Conservation (phyloP, 2,797 vertebrate genomes). For the Corythornis leucogaster region DNA sequence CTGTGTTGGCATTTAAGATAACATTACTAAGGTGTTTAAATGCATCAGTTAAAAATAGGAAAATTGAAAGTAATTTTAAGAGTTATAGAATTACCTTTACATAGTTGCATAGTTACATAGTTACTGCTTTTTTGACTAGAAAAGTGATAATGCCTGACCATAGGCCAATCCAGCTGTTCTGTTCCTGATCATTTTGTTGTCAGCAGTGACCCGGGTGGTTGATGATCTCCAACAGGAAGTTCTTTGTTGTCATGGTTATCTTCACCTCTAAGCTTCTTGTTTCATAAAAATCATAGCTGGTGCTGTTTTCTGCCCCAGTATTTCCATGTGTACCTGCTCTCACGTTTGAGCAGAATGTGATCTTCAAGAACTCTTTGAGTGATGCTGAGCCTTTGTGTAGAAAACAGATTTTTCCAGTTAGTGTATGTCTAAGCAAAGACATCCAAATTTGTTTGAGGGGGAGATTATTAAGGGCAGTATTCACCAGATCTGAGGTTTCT, state of each 20-base stretch:
- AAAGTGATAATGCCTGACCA: not conserved
- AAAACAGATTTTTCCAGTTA: not conserved
- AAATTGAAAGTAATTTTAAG: not conserved
- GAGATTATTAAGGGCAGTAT: not conserved
- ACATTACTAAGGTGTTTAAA: not conserved
- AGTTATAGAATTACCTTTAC: not conserved
- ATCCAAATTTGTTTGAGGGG: not conserved
- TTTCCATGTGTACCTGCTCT: not conserved
- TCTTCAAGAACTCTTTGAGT: not conserved
- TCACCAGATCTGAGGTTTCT: not conserved
- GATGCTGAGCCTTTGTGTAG: not conserved
- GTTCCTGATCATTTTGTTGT: not conserved
- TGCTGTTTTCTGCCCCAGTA: not conserved
- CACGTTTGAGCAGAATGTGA: not conserved
- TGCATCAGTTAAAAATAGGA: not conserved
- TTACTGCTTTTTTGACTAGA: not conserved
- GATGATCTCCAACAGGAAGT: not conserved
- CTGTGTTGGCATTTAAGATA: not conserved
- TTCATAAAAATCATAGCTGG: fast-evolving
- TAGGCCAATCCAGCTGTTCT: not conserved
- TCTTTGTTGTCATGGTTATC: not conserved
- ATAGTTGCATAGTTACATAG: not conserved
- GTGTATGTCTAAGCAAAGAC: not conserved
- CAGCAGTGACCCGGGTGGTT: not conserved
- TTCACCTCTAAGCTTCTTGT: not conserved